These are phyloP conservation scores for Monomorium pharaonis DNA, from an alignment of 1,140 invertebrate species.

Conservation along the genomic window DNA sequence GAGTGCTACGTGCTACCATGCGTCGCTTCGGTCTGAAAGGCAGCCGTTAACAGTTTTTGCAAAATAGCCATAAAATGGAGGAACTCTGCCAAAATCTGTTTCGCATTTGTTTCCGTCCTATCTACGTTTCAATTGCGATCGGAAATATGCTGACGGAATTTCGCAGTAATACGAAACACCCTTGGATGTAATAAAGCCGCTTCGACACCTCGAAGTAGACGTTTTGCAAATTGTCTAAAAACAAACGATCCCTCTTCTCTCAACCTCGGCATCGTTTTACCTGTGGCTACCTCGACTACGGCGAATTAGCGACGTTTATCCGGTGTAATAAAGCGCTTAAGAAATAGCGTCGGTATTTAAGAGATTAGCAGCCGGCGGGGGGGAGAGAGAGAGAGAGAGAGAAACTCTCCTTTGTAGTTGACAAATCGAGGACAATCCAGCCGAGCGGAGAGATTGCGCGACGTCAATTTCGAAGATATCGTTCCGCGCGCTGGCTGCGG, in stretches of 20 bases:
- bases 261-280: neutral
- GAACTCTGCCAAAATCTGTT: conserved; percentile 30
- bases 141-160: neutral
- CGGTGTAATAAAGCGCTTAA: conserved; percentile 5
- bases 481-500: conserved; percentile 11
- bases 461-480: conserved; percentile 11
- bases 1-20: neutral
- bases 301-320: conserved; percentile 4
- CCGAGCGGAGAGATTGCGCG: conserved; percentile 30
- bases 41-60: conserved; percentile 37
- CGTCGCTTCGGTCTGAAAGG: conserved; percentile 14
- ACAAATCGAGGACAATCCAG: conserved; percentile 47
- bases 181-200: neutral
- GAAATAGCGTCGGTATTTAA: conserved; percentile 32
- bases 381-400: neutral
- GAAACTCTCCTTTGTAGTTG: conserved; percentile 2
- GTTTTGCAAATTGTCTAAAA: neutral
- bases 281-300: neutral
- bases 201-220: neutral
- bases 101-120: neutral
- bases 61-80: conserved; percentile 13
- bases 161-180: neutral
- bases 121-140: neutral
- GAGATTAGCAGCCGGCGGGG: neutral
- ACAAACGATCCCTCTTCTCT: neutral